Conservation (phyloP, 2,113 vertebrate species). For the Glaucidium brasilianum region DNA sequence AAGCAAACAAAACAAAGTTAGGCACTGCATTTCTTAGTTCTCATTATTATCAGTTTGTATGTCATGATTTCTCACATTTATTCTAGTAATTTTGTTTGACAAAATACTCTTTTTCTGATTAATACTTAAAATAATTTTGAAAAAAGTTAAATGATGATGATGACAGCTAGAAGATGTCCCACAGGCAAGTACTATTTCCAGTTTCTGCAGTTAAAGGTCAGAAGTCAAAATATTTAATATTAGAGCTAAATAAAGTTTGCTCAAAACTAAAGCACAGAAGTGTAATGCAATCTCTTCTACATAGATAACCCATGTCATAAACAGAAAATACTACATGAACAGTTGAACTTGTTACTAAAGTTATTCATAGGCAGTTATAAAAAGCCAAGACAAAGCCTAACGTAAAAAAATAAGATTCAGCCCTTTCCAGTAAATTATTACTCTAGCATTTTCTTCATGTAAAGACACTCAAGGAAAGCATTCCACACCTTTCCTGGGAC, state of each 20-base stretch:
- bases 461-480: not conserved
- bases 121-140: not conserved
- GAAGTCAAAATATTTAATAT: not conserved
- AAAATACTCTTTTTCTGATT: not conserved
- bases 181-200: not conserved
- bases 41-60: not conserved
- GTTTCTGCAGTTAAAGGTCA: not conserved
- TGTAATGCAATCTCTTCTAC: not conserved
- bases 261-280: not conserved
- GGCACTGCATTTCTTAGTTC: not conserved
- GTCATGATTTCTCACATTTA: not conserved
- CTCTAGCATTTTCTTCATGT: not conserved
- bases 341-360: not conserved
- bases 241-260: not conserved
- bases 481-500: slow-evolving; percentile 90
- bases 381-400: not conserved
- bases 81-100: not conserved
- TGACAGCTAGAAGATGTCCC: not conserved
- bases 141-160: not conserved
- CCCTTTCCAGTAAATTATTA: not conserved
- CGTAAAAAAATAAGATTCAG: not conserved
- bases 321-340: not conserved
- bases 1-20: not conserved
- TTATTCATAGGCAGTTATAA: not conserved
- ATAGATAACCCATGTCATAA: rapidly evolving